These are phyloP conservation scores for Anthoptus insignis DNA, from an alignment of 2,888 invertebrate species.

Conservation along the genomic window DNA sequence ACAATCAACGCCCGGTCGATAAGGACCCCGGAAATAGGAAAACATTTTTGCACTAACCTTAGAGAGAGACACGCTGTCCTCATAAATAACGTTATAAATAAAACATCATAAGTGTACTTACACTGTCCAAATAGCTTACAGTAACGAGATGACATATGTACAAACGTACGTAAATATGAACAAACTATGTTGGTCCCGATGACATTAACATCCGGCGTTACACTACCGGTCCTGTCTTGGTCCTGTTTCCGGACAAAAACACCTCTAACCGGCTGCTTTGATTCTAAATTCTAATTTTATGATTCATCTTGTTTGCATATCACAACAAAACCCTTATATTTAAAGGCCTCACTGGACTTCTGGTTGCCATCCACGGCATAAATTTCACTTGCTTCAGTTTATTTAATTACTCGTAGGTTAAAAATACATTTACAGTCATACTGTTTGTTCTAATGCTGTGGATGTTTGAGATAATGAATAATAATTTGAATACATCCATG, in stretches of 20 bases:
- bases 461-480: no score
- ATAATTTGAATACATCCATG: no score
- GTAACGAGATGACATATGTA: conserved; percentile 59
- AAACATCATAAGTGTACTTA: conserved; percentile 25
- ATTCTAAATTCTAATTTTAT: conserved; percentile 85
- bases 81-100: background rate
- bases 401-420: no score
- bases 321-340: conserved; percentile 61
- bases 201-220: conserved; percentile 77
- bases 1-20: no score
- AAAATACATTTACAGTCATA: no score
- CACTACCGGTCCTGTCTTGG: conserved; percentile 74
- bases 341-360: conserved; percentile 44
- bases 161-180: conserved; percentile 75
- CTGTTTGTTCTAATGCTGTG: no score
- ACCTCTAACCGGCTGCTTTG: conserved; percentile 78
- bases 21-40: no score
- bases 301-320: conserved; percentile 78
- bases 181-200: conserved; percentile 68
- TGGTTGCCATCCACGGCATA: conserved; percentile 17
- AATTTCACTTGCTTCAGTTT: conserved; percentile 11
- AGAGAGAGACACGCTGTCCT: no score
- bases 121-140: conserved; percentile 54
- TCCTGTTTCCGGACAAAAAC: conserved; percentile 70
- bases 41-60: no score